phyloP scores from a whole-genome alignment of 2,113 vertebrate species.

The Alouatta palliata region DNA sequence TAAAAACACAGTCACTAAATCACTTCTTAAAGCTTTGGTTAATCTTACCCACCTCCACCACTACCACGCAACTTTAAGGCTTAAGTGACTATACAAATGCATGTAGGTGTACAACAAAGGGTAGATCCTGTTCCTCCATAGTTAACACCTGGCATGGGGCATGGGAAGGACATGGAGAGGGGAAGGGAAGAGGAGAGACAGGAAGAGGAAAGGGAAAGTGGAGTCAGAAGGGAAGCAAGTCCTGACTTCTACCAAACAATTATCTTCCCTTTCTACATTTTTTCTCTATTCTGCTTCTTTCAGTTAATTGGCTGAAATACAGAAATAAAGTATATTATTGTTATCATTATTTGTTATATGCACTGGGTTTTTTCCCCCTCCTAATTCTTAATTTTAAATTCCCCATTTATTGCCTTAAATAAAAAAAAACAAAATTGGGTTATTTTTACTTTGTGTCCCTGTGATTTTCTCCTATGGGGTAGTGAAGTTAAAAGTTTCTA shows the following conservation, averaged over 20 bases:
- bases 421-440: slow-evolving; percentile 1
- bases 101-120: background rate
- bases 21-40: background rate
- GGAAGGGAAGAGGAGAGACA: too few species aligned
- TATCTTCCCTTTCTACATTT: background rate
- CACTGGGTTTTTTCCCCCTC: background rate
- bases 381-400: slow-evolving; percentile 25
- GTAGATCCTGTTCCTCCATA: background rate
- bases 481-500: background rate
- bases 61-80: background rate
- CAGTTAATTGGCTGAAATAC: background rate
- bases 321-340: background rate
- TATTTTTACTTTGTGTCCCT: background rate
- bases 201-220: accelerated
- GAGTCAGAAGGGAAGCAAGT: background rate
- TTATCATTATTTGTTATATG: background rate
- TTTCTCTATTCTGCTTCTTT: background rate
- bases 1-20: background rate
- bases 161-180: accelerated
- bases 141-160: background rate
- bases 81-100: background rate
- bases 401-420: background rate
- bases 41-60: background rate
- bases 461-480: background rate
- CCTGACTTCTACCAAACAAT: background rate